These are phyloP conservation scores for Ceyx cyanopectus DNA, from an alignment of 2,113 vertebrate genomes.

Conservation along the genomic window DNA sequence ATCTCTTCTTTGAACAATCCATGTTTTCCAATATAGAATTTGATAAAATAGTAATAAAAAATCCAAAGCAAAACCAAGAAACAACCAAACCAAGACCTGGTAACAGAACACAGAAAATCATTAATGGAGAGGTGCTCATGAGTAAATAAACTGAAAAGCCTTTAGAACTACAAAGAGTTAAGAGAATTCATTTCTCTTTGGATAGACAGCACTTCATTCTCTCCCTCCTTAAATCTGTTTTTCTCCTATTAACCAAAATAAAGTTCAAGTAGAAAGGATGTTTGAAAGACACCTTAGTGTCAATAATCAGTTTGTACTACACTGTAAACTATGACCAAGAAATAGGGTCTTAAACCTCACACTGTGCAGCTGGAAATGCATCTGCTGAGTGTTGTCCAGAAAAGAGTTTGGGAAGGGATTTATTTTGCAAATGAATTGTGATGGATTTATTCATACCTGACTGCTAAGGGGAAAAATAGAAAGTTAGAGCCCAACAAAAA, in stretches of 20 bases:
- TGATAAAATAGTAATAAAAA: not conserved
- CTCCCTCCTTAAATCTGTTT: not conserved
- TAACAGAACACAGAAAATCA: not conserved
- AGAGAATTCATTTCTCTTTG: not conserved
- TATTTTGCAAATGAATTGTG: not conserved
- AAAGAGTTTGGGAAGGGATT: not conserved
- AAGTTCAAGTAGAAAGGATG: not conserved
- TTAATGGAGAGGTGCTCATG: no score
- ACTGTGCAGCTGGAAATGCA: not conserved
- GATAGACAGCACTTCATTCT: not conserved
- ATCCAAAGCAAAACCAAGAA: not conserved
- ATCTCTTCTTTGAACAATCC: not conserved
- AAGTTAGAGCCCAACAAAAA: not conserved
- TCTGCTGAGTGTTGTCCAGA: not conserved
- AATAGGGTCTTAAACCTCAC: not conserved
- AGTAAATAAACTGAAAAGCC: not conserved
- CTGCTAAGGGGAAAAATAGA: not conserved
- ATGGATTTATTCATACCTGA: not conserved
- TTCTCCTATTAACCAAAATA: not conserved
- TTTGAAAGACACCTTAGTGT: not conserved
- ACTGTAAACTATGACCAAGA: not conserved
- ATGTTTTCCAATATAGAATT: not conserved
- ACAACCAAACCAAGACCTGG: not conserved
- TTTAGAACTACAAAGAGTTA: not conserved
- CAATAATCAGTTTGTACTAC: not conserved